phyloP scores from a whole-genome alignment of 92 coral and sea anemone species.

The Pocillopora grandis region DNA sequence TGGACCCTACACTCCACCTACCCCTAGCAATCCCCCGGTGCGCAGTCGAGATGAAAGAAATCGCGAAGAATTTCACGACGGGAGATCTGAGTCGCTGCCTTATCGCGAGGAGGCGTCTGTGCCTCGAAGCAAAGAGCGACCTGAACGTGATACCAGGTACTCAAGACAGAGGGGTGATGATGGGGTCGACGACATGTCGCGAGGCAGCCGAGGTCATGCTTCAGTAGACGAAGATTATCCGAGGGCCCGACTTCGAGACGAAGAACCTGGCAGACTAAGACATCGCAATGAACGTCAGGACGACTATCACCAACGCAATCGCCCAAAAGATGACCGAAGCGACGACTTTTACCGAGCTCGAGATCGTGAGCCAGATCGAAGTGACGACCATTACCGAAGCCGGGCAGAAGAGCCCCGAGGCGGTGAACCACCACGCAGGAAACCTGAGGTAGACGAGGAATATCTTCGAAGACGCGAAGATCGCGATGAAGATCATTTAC shows the following conservation, averaged over 20 bases:
- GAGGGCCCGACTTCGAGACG: slow-evolving; percentile 64
- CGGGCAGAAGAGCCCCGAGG: slow-evolving; percentile 62
- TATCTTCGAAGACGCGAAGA: slow-evolving; percentile 55
- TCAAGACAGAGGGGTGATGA: slow-evolving; percentile 27
- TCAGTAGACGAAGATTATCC: slow-evolving; percentile 48
- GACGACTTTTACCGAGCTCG: slow-evolving; percentile 56
- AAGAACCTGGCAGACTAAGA: slow-evolving; percentile 40
- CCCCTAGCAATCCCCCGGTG: slow-evolving; percentile 23
- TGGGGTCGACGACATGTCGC: slow-evolving; percentile 4
- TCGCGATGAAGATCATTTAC: slow-evolving; percentile 54
- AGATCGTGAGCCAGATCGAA: slow-evolving; percentile 61
- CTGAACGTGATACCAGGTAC: slow-evolving; percentile 33
- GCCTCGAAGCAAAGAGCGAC: slow-evolving; percentile 29
- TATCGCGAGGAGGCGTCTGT: slow-evolving; percentile 13
- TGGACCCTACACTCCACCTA: slow-evolving; percentile 65
- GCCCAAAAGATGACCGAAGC: slow-evolving; percentile 59
- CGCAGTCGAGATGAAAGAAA: slow-evolving; percentile 18
- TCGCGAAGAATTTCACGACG: slow-evolving; percentile 31
- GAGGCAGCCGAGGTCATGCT: slow-evolving; percentile 41
- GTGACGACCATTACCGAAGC: slow-evolving; percentile 60
- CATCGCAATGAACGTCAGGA: slow-evolving; percentile 45
- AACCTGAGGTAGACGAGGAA: slow-evolving; percentile 27
- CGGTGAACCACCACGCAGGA: slow-evolving; percentile 48
- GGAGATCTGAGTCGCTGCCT: slow-evolving; percentile 20
- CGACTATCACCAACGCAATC: slow-evolving; percentile 40